Evolutionary conservation across 1,140 invertebrate genomes (phyloP).

Genomic region (Achroia grisella): DNA sequence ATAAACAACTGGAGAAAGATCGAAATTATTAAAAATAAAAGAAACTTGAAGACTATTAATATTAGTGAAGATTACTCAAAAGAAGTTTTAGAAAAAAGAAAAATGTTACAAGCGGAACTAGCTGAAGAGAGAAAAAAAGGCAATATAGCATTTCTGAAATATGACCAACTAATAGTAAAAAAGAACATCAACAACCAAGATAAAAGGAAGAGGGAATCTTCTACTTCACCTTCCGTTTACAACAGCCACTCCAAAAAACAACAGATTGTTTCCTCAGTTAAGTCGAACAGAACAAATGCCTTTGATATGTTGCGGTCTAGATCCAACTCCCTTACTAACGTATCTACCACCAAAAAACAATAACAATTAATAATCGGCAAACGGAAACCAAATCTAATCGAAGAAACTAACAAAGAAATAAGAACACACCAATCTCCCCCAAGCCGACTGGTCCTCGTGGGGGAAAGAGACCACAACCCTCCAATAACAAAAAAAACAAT

Average conservation of each 20-base stretch:
- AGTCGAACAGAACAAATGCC: constrained; percentile 14
- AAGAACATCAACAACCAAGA: constrained; percentile 13
- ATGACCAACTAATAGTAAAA: constrained; percentile 23
- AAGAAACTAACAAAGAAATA: constrained; percentile 11
- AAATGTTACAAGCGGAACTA: constrained; percentile 14
- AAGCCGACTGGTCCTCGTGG: constrained; percentile 23
- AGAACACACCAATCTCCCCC: constrained; percentile 16
- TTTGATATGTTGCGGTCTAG: constrained; percentile 20
- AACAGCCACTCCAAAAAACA: constrained; percentile 14
- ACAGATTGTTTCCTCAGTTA: not conserved
- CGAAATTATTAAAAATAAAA: constrained; percentile 19
- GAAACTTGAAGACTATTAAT: constrained; percentile 15
- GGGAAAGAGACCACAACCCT: constrained; percentile 25
- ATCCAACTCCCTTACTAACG: constrained; percentile 13
- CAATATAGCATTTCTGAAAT: constrained; percentile 18
- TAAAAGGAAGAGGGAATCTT: constrained; percentile 23
- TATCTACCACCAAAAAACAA: constrained; percentile 1
- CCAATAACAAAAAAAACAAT: constrained; percentile 2
- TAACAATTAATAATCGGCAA: constrained; percentile 1
- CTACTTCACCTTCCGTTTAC: constrained; percentile 11
- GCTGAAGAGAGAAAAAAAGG: constrained; percentile 19
- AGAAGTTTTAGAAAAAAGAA: constrained; percentile 24
- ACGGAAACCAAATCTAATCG: constrained; percentile 17
- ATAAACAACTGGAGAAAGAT: constrained; percentile 15
- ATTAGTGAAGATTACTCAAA: constrained; percentile 22